Evolutionary conservation across 2,888 invertebrate genomes (phyloP).

Genomic region (Nasonovia ribisnigri): DNA sequence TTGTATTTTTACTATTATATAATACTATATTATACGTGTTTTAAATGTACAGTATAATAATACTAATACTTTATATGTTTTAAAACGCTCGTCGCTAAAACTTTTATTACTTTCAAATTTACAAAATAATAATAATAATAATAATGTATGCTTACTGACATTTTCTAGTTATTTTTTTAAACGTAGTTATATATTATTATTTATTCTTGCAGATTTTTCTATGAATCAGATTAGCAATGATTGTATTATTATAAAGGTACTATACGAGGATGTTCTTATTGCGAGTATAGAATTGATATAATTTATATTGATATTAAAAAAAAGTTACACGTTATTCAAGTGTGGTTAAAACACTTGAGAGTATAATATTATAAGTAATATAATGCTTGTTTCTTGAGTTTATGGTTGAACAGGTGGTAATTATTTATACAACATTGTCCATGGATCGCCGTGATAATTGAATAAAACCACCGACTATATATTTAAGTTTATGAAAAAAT

Average conservation of each 20-base stretch:
- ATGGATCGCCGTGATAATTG: not conserved
- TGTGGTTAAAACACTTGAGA: not conserved
- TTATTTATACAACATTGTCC: not conserved
- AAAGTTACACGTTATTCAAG: not conserved
- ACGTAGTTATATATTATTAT: not conserved
- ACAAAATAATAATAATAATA: not conserved
- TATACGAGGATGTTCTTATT: not conserved
- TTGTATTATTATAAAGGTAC: not conserved
- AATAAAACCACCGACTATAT: not conserved
- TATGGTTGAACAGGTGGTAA: not conserved
- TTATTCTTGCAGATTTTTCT: not conserved
- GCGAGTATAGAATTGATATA: not conserved
- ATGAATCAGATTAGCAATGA: not conserved
- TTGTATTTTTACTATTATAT: slow-evolving; percentile 17
- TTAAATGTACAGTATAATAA: not conserved
- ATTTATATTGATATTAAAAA: not conserved
- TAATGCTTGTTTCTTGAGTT: not conserved
- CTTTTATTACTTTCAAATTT: not conserved
- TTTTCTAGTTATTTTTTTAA: not conserved
- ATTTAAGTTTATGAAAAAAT: not conserved
- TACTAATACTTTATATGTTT: not conserved
- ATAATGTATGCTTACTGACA: not conserved
- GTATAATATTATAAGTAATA: not conserved
- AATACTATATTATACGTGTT: not conserved
- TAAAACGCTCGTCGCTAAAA: not conserved